Conservation (phyloP, 2,113 vertebrate species). For the Macaca mulatta region DNA sequence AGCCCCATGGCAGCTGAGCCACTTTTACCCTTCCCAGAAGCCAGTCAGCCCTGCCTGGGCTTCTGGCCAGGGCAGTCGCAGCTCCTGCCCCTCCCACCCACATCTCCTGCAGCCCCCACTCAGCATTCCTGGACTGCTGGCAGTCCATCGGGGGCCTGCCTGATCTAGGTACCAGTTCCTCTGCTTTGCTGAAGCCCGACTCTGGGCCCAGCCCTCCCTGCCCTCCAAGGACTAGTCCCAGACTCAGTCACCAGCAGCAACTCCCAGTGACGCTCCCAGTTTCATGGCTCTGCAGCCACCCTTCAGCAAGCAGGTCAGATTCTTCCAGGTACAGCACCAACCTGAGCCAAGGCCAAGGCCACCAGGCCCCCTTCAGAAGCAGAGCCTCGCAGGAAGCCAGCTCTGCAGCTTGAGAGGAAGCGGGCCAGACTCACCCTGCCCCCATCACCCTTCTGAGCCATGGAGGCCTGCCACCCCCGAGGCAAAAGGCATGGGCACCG, state of each 20-base stretch:
- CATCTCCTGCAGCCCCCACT: not conserved
- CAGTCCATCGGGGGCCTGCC: not conserved
- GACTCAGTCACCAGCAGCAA: not conserved
- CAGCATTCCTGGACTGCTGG: fast-evolving
- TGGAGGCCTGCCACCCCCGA: fast-evolving
- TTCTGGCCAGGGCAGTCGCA: not conserved
- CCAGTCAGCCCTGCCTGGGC: not conserved
- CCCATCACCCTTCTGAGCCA: fast-evolving
- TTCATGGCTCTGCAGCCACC: fast-evolving
- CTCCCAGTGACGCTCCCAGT: not conserved
- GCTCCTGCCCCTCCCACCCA: fast-evolving
- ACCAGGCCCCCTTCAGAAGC: too few relatives aligned
- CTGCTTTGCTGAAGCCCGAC: not conserved
- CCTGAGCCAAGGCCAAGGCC: too few relatives aligned
- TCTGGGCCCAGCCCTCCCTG: not conserved
- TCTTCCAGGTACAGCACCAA: not conserved
- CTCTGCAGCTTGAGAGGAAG: too few relatives aligned
- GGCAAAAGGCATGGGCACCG: not conserved
- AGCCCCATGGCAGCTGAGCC: not conserved
- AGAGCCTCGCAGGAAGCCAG: not conserved
- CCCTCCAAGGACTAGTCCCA: too few relatives aligned
- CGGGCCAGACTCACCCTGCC: not conserved
- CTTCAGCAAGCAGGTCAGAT: too few relatives aligned
- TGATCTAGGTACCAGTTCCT: not conserved
- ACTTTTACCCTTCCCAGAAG: not conserved